Base-by-base conservation (phyloP, 1,140 invertebrate species). In the Hycleus phaleratus region DNA sequence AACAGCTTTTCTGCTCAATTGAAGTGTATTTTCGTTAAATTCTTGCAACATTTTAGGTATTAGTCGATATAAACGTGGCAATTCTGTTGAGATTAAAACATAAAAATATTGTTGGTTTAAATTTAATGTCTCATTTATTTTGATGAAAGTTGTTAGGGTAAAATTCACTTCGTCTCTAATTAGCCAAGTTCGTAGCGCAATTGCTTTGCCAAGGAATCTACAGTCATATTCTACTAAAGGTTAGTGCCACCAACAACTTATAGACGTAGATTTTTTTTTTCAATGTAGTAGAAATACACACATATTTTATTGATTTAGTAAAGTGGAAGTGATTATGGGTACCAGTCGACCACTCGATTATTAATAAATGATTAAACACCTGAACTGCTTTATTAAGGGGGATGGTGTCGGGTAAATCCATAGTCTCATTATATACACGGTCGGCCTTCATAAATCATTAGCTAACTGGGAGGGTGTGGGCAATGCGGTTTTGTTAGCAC, bases 331-430 rank as follows among this genome's bases (percentile, higher is more conserved):
- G 32, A 32, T 11, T 39, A 43, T 52, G 24, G 11, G 44, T 26
- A 48, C 45, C 45, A 11, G 38, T 50, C 32, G 32, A 32, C 32
- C 32, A 40, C 49, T 52, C 49, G 49, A 26, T 46, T 53, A 53
- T 53, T 53, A 40, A 53, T 53, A 53, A 53, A 53, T 53, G 51
- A 53, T 53, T 53, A 53, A 53, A 53, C 46, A 53, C 51, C 51
- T 53, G 51, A 25, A 53, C 38, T 45, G 46, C 51, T 32, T 53
- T 26, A 53, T 53, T 53, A 53, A 43, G 32, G 51, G 38, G 51
- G 46, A 45, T 53, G 42, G 51, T 53, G 51, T 53, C 45, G 46
- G 4, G 46, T 53, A 53, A 53, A 53, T 53, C 51, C 51, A 32
- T 42, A 53, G 51, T 53, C 51, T 53, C 51, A 45, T 53, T 53